These are phyloP conservation scores for Macrosoma leucophasiata DNA, from an alignment of 2,888 invertebrate genomes.

Conservation along the genomic window DNA sequence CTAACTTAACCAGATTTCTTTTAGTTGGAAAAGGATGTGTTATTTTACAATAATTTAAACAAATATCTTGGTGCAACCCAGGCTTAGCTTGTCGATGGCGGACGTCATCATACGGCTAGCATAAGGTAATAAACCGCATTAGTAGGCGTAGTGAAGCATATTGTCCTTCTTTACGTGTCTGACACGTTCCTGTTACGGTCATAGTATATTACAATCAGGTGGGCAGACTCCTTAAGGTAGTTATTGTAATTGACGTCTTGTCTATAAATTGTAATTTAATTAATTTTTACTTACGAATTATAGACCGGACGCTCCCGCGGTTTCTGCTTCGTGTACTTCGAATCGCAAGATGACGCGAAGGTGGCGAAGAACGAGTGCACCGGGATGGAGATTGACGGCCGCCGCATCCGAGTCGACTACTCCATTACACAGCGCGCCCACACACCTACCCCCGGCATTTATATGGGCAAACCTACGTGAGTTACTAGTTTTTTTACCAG, in stretches of 20 bases:
- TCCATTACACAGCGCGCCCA: conserved; percentile 97
- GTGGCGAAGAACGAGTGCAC: conserved; percentile 95
- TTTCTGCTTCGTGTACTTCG: conserved; percentile 97
- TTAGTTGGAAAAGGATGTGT: too few species aligned
- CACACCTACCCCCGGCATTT: conserved; percentile 97
- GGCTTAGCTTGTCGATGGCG: too few species aligned
- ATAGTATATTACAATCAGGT: too few species aligned
- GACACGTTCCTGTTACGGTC: too few species aligned
- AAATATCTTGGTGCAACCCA: too few species aligned
- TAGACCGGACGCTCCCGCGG: conserved; percentile 95
- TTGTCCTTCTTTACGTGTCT: too few species aligned
- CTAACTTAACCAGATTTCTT: too few species aligned
- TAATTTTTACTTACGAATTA: conserved; percentile 1
- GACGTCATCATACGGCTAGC: too few species aligned
- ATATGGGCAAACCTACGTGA: conserved; percentile 95
- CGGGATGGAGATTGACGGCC: conserved; percentile 95
- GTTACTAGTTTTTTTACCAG: too few species aligned
- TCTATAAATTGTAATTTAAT: background rate
- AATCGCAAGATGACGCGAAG: conserved; percentile 90
- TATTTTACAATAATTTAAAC: too few species aligned
- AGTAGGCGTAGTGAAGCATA: too few species aligned
- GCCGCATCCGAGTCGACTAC: conserved; percentile 95
- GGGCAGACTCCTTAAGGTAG: background rate
- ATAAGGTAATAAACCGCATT: too few species aligned
- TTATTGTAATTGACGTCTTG: background rate